Percentiles rank a stretch among this genome's conserved stretches.
Evolutionary conservation across 2,797 vertebrate species (phyloP).

Genomic region (Chelon auratus): DNA sequence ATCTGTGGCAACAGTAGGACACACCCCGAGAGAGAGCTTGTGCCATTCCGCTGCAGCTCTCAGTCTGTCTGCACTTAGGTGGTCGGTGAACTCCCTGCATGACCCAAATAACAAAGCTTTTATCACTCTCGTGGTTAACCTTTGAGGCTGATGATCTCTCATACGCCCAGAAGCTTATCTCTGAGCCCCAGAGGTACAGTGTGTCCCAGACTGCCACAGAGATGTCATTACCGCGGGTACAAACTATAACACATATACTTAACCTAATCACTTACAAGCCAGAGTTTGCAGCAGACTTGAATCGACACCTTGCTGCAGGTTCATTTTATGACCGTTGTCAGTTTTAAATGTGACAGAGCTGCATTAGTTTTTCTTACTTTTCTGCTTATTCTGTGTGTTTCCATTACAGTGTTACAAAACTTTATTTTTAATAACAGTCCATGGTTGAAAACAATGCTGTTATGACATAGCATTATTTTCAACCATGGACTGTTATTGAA

Average conservation of each 20-base stretch:
- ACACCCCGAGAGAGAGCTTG: background rate
- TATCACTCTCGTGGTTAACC: slow-evolving; percentile 71
- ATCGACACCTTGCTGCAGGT: slow-evolving; percentile 18
- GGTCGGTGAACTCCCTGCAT: slow-evolving; percentile 37
- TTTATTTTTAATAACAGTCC: background rate
- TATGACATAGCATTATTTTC: background rate
- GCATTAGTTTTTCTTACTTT: slow-evolving; percentile 3
- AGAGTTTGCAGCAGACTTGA: slow-evolving; percentile 23
- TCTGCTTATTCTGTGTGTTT: slow-evolving; percentile 19
- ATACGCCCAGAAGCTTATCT: slow-evolving; percentile 65
- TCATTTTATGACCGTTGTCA: slow-evolving; percentile 35
- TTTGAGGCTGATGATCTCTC: slow-evolving; percentile 72
- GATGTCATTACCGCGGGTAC: slow-evolving; percentile 56
- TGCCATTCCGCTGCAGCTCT: slow-evolving; percentile 24
- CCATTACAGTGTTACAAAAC: background rate
- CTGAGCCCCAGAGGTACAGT: slow-evolving; percentile 54
- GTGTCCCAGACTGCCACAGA: slow-evolving; percentile 55
- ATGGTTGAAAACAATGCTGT: background rate
- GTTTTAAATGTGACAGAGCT: slow-evolving; percentile 23
- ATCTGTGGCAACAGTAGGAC: background rate
- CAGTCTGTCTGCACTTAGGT: slow-evolving; percentile 40
- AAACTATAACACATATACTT: slow-evolving; percentile 30
- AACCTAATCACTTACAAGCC: slow-evolving; percentile 38
- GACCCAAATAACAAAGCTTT: slow-evolving; percentile 73
- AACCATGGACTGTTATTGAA: background rate